These are phyloP conservation scores for Heteronetta atricapilla DNA, from an alignment of 2,113 vertebrate genomes.

Conservation along the genomic window DNA sequence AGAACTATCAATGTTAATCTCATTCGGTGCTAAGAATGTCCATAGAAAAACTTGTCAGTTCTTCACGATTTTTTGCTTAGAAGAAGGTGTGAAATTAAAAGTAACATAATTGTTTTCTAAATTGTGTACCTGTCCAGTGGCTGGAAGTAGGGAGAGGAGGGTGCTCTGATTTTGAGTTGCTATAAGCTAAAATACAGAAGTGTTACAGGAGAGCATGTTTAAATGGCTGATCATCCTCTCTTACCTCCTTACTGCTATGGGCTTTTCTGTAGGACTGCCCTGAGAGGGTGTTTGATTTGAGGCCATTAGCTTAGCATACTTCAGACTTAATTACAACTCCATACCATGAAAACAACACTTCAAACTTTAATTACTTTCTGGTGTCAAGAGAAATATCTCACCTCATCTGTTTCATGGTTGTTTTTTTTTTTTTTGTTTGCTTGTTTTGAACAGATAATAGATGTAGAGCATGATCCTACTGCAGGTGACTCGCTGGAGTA, in stretches of 20 bases:
- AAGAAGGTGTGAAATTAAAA: neutral
- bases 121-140: neutral
- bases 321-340: neutral
- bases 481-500: slow-evolving; percentile 88
- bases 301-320: neutral
- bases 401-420: neutral
- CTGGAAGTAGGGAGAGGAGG: neutral
- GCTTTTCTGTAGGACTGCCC: neutral
- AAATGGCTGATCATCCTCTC: neutral
- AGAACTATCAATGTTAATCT: neutral
- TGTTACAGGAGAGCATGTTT: neutral
- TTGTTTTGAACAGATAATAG: slow-evolving; percentile 79
- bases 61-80: neutral
- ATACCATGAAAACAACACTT: neutral
- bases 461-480: slow-evolving; percentile 86
- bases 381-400: neutral
- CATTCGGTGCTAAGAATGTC: neutral
- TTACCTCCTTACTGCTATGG: neutral
- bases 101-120: neutral
- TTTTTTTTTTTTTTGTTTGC: neutral
- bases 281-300: neutral
- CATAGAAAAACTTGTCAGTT: neutral
- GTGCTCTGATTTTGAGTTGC: neutral
- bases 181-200: neutral
- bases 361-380: neutral